A percentile compares a stretch with the other conserved stretches of the same genome.
Evolutionary conservation across 2,113 vertebrate species (phyloP).

Genomic region (Scytalopus superciliaris): DNA sequence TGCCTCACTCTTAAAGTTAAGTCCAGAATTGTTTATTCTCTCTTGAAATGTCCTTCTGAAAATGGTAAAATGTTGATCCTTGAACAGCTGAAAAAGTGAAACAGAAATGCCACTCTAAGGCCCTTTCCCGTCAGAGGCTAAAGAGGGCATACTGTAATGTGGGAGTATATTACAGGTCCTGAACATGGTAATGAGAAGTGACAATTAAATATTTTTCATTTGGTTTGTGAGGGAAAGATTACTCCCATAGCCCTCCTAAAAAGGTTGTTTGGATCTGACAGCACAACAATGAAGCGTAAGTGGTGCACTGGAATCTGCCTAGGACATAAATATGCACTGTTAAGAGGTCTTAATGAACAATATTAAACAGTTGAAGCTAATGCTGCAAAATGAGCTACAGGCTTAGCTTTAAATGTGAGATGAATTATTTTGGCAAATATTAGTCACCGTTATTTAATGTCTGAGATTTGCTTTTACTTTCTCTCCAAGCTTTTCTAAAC

Average conservation of each 20-base stretch:
- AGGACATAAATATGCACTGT: neutral
- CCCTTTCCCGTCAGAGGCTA: neutral
- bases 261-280: neutral
- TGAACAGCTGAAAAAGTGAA: neutral
- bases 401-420: neutral
- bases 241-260: neutral
- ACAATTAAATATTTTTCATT: neutral
- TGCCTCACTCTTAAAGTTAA: neutral
- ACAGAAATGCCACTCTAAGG: neutral
- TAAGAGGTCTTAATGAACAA: neutral
- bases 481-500: neutral
- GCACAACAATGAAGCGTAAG: neutral
- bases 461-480: neutral
- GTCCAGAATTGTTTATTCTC: neutral
- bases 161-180: neutral
- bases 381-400: neutral
- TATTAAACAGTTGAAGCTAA: neutral
- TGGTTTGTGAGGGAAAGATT: neutral
- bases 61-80: neutral
- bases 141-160: neutral
- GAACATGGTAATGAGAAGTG: neutral
- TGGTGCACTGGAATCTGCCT: neutral
- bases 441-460: neutral
- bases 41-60: neutral
- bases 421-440: neutral